phyloP scores from a whole-genome alignment of 2,888 invertebrate species.

The Drosophila histrio region DNA sequence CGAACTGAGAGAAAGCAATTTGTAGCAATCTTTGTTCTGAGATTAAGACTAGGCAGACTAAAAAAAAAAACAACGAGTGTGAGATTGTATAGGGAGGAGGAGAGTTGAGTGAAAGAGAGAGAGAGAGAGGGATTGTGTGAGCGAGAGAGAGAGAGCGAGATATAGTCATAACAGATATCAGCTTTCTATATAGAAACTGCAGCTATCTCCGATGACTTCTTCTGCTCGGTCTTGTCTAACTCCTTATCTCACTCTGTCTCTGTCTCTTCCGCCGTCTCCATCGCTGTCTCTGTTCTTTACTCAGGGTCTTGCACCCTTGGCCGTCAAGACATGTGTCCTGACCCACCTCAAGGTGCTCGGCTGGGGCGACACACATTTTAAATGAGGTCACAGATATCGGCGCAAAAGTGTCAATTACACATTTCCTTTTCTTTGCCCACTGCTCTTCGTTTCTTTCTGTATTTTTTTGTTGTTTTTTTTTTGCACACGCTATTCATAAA shows the following conservation, averaged over 20 bases:
- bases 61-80: no score
- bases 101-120: neutral
- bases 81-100: no score
- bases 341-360: conserved; percentile 69
- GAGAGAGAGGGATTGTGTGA: neutral
- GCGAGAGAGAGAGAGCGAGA: neutral
- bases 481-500: conserved; percentile 1
- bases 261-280: neutral
- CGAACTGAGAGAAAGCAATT: neutral
- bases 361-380: conserved; percentile 69
- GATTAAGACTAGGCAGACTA: neutral
- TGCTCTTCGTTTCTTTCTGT: conserved; percentile 5
- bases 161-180: neutral
- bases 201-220: neutral
- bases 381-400: conserved; percentile 79
- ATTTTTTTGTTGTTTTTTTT: conserved; percentile 3
- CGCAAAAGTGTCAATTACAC: conserved; percentile 79
- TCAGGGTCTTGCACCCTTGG: conserved; percentile 25
- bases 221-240: neutral
- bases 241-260: neutral
- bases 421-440: conserved; percentile 15
- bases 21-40: neutral
- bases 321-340: conserved; percentile 55
- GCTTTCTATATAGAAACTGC: neutral
- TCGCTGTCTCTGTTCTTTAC: neutral